A percentile compares a stretch with the other conserved stretches of the same genome.
Evolutionary conservation across 2,888 invertebrate genomes (phyloP).

Genomic region (Polyploca ridens): DNA sequence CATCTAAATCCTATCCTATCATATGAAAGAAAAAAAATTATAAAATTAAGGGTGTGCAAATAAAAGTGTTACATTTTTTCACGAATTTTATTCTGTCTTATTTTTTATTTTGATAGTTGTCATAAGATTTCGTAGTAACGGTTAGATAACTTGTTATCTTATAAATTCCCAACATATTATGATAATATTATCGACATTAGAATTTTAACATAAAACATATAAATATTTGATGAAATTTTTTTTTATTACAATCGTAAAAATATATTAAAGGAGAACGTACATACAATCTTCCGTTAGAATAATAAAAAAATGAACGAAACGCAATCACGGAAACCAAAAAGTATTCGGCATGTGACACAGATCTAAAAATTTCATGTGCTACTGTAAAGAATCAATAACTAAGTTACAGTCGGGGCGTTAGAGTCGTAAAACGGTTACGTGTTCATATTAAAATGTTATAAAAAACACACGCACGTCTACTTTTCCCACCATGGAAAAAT

Average conservation of each 20-base stretch:
- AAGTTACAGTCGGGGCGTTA: neutral
- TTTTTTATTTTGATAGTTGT: conserved; percentile 75
- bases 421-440: conserved; percentile 15
- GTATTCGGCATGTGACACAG: conserved; percentile 12
- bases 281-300: neutral
- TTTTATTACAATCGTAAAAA: conserved; percentile 10
- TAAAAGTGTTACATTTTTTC: conserved; percentile 35
- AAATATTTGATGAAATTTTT: conserved; percentile 16
- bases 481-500: neutral
- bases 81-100: conserved; percentile 78
- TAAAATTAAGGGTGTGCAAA: conserved; percentile 12
- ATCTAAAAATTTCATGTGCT: conserved; percentile 14
- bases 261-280: neutral
- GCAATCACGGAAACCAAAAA: conserved; percentile 5
- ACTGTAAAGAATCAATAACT: conserved; percentile 14
- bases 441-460: conserved; percentile 11
- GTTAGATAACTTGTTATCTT: conserved; percentile 73
- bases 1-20: no score
- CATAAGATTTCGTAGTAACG: conserved; percentile 81
- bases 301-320: conserved; percentile 4
- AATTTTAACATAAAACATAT: conserved; percentile 46
- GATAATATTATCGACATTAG: conserved; percentile 47
- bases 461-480: conserved; percentile 11
- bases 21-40: no score
- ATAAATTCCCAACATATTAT: conserved; percentile 65